A percentile compares a stretch with the other conserved stretches of the same genome.
phyloP scores from a whole-genome alignment of 2,797 vertebrate genomes.

The Tympanoctomys barrerae region DNA sequence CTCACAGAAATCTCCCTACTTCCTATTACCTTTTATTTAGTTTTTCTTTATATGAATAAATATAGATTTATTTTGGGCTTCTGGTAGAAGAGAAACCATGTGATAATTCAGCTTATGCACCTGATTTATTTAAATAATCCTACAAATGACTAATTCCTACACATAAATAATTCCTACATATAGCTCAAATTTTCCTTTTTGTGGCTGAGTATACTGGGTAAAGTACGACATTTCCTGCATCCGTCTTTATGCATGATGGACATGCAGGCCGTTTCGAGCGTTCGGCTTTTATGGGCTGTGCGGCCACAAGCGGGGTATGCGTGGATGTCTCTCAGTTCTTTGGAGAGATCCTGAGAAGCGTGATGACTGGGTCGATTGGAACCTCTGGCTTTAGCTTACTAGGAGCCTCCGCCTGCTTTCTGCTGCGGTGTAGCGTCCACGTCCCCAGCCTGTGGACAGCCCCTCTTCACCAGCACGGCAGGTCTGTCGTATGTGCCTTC shows the following conservation, averaged over 20 bases:
- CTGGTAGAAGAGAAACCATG: not conserved
- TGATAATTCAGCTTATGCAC: not conserved
- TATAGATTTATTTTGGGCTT: not conserved
- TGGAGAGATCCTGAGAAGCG: not conserved
- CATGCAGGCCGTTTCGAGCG: too few species aligned
- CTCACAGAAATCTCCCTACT: not conserved
- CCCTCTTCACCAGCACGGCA: not conserved
- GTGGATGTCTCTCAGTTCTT: not conserved
- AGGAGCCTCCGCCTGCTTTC: not conserved
- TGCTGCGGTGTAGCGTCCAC: not conserved
- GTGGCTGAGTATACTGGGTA: not conserved
- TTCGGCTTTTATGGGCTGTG: not conserved
- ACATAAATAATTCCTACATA: not conserved
- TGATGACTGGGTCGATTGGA: not conserved
- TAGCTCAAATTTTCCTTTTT: not conserved
- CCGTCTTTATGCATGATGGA: too few species aligned
- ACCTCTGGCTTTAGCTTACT: not conserved
- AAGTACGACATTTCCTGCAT: not conserved
- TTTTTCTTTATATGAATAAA: not conserved
- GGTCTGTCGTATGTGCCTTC: not conserved
- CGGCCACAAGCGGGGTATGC: not conserved
- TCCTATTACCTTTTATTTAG: not conserved
- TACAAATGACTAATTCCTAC: not conserved
- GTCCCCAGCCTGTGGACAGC: not conserved
- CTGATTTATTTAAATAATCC: not conserved